phyloP scores from a whole-genome alignment of 2,888 invertebrate genomes.

The Zootermopsis nevadensis region DNA sequence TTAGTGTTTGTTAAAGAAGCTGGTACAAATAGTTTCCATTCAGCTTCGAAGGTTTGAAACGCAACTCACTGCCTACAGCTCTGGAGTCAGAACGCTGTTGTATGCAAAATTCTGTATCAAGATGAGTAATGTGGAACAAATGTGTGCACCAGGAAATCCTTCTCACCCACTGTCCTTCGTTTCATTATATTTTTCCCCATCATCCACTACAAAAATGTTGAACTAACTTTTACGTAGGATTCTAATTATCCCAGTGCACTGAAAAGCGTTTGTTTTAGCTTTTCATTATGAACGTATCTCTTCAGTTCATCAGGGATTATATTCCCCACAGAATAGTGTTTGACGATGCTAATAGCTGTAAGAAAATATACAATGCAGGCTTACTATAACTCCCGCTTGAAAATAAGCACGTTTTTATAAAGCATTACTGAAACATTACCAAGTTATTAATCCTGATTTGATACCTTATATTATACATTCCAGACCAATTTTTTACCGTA shows the following conservation, averaged over 20 bases:
- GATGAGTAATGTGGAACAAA: neutral
- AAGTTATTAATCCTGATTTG: no score
- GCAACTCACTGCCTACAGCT: no score
- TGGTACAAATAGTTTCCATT: no score
- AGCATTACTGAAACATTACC: no score
- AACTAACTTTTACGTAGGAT: neutral
- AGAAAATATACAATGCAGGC: neutral
- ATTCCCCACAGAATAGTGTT: neutral
- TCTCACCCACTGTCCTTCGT: neutral
- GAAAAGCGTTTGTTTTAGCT: conserved; percentile 6
- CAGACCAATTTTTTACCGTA: no score
- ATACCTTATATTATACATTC: no score
- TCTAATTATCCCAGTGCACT: neutral
- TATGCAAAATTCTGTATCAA: neutral
- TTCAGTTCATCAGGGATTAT: neutral
- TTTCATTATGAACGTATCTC: neutral
- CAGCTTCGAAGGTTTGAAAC: no score
- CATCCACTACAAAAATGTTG: neutral
- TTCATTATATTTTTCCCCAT: neutral
- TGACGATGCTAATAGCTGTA: neutral
- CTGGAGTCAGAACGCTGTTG: neutral
- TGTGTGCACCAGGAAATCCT: conserved; percentile 11
- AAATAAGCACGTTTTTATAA: no score
- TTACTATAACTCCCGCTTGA: neutral
- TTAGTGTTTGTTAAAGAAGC: no score